Base-by-base conservation (phyloP, 2,797 vertebrate genomes). In the Leucoraja ocellata region DNA sequence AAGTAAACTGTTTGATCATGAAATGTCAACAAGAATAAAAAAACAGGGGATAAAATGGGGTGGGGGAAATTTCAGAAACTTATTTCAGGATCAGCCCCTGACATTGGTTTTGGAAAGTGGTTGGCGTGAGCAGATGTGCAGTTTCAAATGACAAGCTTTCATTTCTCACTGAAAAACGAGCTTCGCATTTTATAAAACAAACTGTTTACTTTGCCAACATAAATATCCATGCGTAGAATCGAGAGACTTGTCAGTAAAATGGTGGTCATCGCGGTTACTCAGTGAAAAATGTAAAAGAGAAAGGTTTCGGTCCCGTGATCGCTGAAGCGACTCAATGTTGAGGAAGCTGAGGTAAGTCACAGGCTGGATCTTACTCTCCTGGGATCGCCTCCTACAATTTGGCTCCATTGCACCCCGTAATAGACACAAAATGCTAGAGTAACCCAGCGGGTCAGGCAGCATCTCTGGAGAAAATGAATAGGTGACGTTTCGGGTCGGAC, bases 121-220 rank as follows among this genome's bases (percentile, higher is more conserved):
- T 73, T 28, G 68, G 18, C 46, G 21, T 36, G 94, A 94, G 94
- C 96, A 97, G 96, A 97, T 97, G 96, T 94, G 95, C 93, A 96
- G 94, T 94, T 95, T 97, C 96, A 96, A 94, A 95, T 93, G 95
- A 95, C 96, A 96, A 95, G 71, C 94, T 95, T 95, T 96, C 94
- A 14, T 95, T 96, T 96, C 95, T 95, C 95, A 95, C 95, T 36
- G 90, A 94, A 93, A 93, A 94, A 95, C 94, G 94, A 94, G 95
- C 95, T 95, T 95, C 95, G 94, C 94, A 95, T 95, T 95, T 46
- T 94, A 95, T 28, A 94, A 96, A 96, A 95, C 95, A 95, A 96
- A 96, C 95, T 96, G 94, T 96, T 96, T 95, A 93, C 93, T 94
- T 94, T 95, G 96, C 96, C 96, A 97, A 96, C 96, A 96, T 95